A percentile compares a stretch with the other conserved stretches of the same genome.
Conservation (phyloP, 2,113 vertebrate species). For the Oenanthe melanoleuca region DNA sequence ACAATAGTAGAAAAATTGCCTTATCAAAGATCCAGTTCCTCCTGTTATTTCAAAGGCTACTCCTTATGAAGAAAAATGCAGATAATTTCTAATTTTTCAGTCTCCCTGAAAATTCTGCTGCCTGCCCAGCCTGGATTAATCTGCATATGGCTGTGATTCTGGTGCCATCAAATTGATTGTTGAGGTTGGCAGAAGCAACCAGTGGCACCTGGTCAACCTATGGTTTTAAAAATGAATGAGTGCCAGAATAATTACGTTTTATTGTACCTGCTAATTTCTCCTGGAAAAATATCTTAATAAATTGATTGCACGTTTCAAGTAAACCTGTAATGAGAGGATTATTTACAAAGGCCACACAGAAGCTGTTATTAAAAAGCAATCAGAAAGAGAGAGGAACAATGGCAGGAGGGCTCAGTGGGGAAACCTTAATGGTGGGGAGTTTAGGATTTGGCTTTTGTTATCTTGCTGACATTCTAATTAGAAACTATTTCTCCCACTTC, state of each 20-base stretch:
- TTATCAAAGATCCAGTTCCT: background rate
- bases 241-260: background rate
- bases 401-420: background rate
- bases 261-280: conserved; percentile 35
- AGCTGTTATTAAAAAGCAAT: conserved; percentile 37
- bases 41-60: background rate
- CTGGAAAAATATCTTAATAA: conserved; percentile 43
- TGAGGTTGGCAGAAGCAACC: conserved; percentile 1
- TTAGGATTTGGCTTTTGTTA: background rate
- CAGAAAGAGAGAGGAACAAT: background rate
- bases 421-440: background rate
- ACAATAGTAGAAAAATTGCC: background rate
- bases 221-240: background rate
- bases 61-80: background rate
- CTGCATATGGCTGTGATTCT: background rate
- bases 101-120: background rate
- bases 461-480: conserved; percentile 67
- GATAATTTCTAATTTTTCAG: background rate
- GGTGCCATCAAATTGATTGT: background rate
- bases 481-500: conserved; percentile 26
- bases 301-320: background rate
- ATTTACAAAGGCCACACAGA: conserved; percentile 7
- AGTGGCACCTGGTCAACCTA: background rate
- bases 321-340: background rate
- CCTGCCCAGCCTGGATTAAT: background rate